Conservation (phyloP, 23 tunicate species). For the Aplidium turbinatum region DNA sequence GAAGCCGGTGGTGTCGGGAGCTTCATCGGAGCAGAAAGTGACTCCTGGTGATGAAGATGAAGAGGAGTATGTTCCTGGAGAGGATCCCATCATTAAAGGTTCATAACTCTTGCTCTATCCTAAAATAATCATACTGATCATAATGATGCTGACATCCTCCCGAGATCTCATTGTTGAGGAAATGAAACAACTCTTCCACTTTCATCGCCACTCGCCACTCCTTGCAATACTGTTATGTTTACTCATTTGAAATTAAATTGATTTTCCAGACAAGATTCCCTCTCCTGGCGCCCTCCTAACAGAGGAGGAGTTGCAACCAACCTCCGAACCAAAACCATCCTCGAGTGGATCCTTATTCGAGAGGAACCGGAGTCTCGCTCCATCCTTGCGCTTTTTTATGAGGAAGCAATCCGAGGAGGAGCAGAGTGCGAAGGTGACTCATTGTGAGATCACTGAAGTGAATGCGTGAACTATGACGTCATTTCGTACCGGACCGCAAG, state of each 20-base stretch:
- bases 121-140: no score
- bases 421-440: constrained; percentile 23
- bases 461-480: no score
- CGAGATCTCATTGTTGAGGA: no score
- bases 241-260: no score
- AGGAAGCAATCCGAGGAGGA: constrained; percentile 67
- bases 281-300: constrained; percentile 47
- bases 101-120: no score
- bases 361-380: constrained; percentile 59
- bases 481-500: no score
- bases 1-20: constrained; percentile 2
- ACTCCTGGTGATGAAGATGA: constrained; percentile 17
- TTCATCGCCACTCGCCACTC: no score
- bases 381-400: constrained; percentile 61
- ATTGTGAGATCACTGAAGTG: no score
- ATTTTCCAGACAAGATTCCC: constrained; percentile 3
- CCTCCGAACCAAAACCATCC: neutral
- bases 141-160: no score
- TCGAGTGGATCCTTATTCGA: constrained; percentile 46
- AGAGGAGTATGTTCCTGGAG: constrained; percentile 50
- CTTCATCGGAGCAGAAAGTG: constrained; percentile 7
- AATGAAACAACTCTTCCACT: no score
- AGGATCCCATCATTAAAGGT: constrained; percentile 42
- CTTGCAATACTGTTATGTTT: no score
- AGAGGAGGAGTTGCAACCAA: constrained; percentile 51